Evolutionary conservation across 2,113 vertebrate genomes (phyloP).

Genomic region (human): GRCh38 chr1:47600001-47600500

Average conservation of each 20-base stretch:
- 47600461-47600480: background rate
- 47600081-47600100: background rate
- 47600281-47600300: slow-evolving; percentile 18
- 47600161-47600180: background rate
- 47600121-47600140: background rate
- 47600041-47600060: background rate
- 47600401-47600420: background rate
- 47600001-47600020: background rate
- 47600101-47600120: background rate
- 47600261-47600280: background rate
- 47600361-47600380: background rate
- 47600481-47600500: background rate
- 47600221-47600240: slow-evolving; percentile 14
- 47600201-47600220: background rate
- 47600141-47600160: background rate
- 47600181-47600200: background rate
- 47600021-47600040: background rate
- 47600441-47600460: background rate
- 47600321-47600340: background rate
- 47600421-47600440: background rate
- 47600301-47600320: background rate
- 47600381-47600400: background rate
- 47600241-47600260: slow-evolving; percentile 14
- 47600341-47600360: background rate
- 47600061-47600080: background rate